These are phyloP conservation scores for Poeciliopsis infans DNA, from an alignment of 2,797 vertebrate species.

Conservation along the genomic window DNA sequence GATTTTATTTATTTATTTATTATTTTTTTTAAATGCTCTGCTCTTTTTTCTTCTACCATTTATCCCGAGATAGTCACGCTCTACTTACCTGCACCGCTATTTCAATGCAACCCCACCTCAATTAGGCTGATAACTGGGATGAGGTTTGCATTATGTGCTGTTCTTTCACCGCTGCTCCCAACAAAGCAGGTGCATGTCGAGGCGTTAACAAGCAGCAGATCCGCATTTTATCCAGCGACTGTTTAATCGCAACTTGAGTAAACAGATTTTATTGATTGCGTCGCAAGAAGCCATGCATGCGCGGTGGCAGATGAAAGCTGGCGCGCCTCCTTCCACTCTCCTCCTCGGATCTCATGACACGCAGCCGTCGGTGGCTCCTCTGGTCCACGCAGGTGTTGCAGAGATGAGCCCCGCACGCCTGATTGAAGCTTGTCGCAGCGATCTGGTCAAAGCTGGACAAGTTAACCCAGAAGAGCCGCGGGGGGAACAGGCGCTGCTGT, in stretches of 20 bases:
- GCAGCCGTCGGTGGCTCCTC: conserved; percentile 23
- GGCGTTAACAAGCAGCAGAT: conserved; percentile 14
- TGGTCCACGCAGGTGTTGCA: conserved; percentile 27
- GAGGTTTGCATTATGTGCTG: neutral
- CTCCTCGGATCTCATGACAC: conserved; percentile 50
- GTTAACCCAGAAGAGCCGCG: neutral
- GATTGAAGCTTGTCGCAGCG: conserved; percentile 56
- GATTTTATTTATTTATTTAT: conserved; percentile 18
- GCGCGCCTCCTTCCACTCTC: neutral
- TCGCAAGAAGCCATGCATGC: conserved; percentile 6
- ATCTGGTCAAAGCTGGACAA: conserved; percentile 39
- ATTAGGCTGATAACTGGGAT: conserved; percentile 8
- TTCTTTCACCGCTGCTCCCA: conserved; percentile 9
- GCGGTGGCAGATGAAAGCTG: conserved; percentile 20
- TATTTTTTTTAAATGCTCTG: neutral
- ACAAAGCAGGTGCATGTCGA: conserved; percentile 40
- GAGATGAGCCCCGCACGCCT: conserved; percentile 36
- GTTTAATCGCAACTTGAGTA: conserved; percentile 37
- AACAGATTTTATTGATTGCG: conserved; percentile 5
- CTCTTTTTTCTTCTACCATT: neutral
- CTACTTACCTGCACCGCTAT: conserved; percentile 33
- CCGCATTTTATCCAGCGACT: conserved; percentile 43
- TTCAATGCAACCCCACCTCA: neutral
- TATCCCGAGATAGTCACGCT: conserved; percentile 38
- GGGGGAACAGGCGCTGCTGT: conserved; percentile 32